Base-by-base conservation (phyloP, 2,888 invertebrate genomes). In the Celastrina argiolus region DNA sequence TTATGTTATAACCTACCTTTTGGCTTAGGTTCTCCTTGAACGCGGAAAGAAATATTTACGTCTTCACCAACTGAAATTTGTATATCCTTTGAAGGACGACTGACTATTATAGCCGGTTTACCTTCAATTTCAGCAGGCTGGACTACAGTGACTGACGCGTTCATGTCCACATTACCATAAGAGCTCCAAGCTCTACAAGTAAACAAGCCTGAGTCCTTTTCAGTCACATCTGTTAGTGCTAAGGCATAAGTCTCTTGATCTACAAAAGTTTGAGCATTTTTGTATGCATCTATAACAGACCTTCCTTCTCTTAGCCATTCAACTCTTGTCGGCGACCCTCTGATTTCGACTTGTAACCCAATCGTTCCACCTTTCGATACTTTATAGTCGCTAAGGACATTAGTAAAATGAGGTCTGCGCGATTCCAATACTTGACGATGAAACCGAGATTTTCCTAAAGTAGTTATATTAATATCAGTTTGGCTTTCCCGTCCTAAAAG, bases 11-110 rank as follows among this genome's bases (percentile, higher is more conserved):
- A 45, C 7, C 73, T 87, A 97, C 97, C 94, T 93, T 94, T 95
- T 8, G 97, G 97, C 79, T 95, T 96, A 0, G 97, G 97, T 77
- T 96, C 95, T 68, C 97, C 97, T 69, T 94, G 93, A 63, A 96
- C 93, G 79, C 97, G 93, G 80, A 97, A 97, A 1, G 96, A 96
- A 64, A 97, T 93, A 56, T 95, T 95, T 71, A 97, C 93, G 76
- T 97, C 97, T 86, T 97, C 97, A 0, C 96, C 96, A 7, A 94
- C 92, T 26, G 94, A 94, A 45, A 96, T 94, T 42, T 93, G 92
- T 75, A 97, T 90, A 76, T 95, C 94, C 69, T 94, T 95, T 66
- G 95, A 95, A 0, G 97, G 97, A 71, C 96, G 92, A 0, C 96
- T 95, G 14, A 95, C 88, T 78, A 97, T 96, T 78, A 94, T 93